A percentile compares a stretch with the other conserved stretches of the same genome.
phyloP scores from a whole-genome alignment of 2,888 invertebrate species.

The Eupithecia inturbata region DNA sequence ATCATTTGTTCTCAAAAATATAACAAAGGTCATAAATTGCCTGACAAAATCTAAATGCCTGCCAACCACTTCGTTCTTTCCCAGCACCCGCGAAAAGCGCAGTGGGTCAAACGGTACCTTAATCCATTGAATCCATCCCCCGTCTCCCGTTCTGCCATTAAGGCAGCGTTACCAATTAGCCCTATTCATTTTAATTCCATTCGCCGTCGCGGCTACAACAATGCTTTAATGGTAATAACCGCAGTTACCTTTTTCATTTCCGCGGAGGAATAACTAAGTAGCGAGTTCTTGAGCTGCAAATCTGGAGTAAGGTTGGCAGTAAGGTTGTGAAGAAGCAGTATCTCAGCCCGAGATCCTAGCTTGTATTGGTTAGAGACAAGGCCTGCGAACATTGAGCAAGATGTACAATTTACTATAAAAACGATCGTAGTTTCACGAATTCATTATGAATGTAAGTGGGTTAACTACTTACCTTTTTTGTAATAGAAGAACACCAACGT shows the following conservation, averaged over 20 bases:
- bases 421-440: too few relatives aligned
- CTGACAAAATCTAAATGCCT: neutral
- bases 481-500: too few relatives aligned
- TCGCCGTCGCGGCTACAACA: constrained; percentile 32
- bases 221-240: constrained; percentile 44
- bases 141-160: constrained; percentile 15
- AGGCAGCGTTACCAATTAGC: constrained; percentile 37
- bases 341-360: neutral
- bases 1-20: neutral
- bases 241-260: constrained; percentile 45
- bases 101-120: neutral
- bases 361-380: neutral
- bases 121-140: constrained; percentile 13
- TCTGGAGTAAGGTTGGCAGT: constrained; percentile 48
- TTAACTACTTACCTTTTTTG: too few relatives aligned
- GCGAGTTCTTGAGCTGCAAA: constrained; percentile 43
- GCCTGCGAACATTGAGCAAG: neutral
- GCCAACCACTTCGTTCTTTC: neutral
- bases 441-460: too few relatives aligned
- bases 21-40: neutral
- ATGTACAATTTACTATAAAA: neutral
- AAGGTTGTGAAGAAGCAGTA: neutral
- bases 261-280: constrained; percentile 40
- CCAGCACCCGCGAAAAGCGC: neutral
- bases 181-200: constrained; percentile 39